These are phyloP conservation scores for Phoeniculus purpureus DNA, from an alignment of 2,797 vertebrate genomes.

Conservation along the genomic window DNA sequence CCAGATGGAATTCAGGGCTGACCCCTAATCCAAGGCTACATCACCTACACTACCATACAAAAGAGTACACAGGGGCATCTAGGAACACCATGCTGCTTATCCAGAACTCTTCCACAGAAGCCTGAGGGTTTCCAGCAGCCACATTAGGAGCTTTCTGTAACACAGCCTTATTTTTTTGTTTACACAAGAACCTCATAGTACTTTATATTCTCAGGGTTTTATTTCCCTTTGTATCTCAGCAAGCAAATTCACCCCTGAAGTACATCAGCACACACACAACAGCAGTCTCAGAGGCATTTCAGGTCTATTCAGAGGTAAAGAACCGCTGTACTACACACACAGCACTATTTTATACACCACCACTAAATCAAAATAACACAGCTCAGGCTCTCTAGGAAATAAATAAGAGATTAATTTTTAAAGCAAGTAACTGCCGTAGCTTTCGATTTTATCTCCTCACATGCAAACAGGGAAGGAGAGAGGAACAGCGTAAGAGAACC, in stretches of 20 bases:
- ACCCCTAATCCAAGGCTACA: background rate
- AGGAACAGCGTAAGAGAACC: background rate
- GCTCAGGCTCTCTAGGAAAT: background rate
- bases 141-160: background rate
- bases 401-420: background rate
- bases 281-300: background rate
- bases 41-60: background rate
- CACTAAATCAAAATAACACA: background rate
- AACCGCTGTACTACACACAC: background rate
- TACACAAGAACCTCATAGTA: background rate
- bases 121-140: background rate
- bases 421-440: background rate
- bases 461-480: background rate
- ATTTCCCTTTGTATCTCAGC: background rate
- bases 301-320: background rate
- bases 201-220: background rate
- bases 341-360: background rate
- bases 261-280: background rate
- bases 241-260: background rate
- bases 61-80: background rate
- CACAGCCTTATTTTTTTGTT: background rate
- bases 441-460: background rate
- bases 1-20: background rate
- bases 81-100: background rate
- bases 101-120: background rate